Percentiles rank a stretch among this genome's conserved stretches.
These are phyloP conservation scores for Heteromormyrus szaboi DNA, from an alignment of 2,797 vertebrate species.

Conservation along the genomic window DNA sequence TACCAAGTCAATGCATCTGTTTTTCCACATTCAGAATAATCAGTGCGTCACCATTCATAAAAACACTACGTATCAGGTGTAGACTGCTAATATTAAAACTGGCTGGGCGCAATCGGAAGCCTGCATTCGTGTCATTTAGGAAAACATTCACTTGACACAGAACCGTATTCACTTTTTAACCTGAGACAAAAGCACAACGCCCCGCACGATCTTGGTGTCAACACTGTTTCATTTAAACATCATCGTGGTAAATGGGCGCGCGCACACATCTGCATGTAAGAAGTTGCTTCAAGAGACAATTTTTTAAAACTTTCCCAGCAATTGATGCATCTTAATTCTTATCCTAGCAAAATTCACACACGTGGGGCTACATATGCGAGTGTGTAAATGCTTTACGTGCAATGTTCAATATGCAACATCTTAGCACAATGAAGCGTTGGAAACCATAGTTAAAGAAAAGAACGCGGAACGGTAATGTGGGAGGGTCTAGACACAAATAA, in stretches of 20 bases:
- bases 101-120: background rate
- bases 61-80: background rate
- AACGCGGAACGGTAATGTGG: conserved; percentile 22
- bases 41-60: conserved; percentile 1
- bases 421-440: background rate
- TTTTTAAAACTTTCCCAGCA: background rate
- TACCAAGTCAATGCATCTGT: background rate
- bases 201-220: background rate
- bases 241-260: background rate
- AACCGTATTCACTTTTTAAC: background rate
- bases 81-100: background rate
- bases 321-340: background rate
- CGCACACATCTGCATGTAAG: background rate
- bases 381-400: background rate
- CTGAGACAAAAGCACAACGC: background rate
- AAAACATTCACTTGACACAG: background rate
- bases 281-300: background rate
- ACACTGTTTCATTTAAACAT: background rate
- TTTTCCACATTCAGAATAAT: background rate
- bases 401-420: background rate
- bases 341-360: background rate
- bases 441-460: background rate
- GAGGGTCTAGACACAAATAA: conserved; percentile 35
- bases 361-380: background rate
- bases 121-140: background rate